phyloP scores from a whole-genome alignment of 2,888 invertebrate genomes.

The Notodonta dromedarius region DNA sequence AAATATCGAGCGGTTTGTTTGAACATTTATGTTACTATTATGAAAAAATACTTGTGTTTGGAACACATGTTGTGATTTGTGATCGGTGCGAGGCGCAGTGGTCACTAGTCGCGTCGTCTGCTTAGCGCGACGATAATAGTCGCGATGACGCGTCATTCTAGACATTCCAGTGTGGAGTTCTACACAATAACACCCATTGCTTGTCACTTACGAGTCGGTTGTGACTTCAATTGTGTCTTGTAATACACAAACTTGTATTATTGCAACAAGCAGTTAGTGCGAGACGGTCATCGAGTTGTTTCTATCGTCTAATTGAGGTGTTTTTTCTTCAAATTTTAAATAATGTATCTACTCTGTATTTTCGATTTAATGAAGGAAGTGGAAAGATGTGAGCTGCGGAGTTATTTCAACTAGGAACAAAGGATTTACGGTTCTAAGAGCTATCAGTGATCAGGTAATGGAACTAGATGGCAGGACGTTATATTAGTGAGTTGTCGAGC shows the following conservation, averaged over 20 bases:
- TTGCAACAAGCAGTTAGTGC: no score
- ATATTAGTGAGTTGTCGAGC: conserved; percentile 21
- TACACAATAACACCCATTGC: conserved; percentile 40
- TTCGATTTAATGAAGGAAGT: no score
- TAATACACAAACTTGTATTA: not conserved
- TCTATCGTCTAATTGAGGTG: no score
- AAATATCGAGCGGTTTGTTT: no score
- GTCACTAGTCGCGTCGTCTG: conserved; percentile 45
- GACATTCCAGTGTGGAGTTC: conserved; percentile 46
- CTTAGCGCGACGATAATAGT: conserved; percentile 56
- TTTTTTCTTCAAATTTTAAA: no score
- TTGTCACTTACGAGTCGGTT: conserved; percentile 36
- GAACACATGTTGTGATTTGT: conserved; percentile 25
- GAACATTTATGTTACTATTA: no score
- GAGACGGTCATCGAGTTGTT: no score
- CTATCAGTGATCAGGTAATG: not conserved
- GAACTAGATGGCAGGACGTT: conserved; percentile 5
- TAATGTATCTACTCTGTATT: no score
- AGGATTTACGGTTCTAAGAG: no score
- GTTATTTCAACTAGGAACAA: no score
- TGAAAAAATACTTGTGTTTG: not conserved
- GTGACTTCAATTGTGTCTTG: conserved; percentile 19
- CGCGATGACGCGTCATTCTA: conserved; percentile 54
- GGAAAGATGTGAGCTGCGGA: no score
- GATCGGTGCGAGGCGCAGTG: conserved; percentile 30